A percentile compares a stretch with the other conserved stretches of the same genome.
Conservation (phyloP, 37 sponge, comb jelly and placozoan species). For the Axinella damicornis region DNA sequence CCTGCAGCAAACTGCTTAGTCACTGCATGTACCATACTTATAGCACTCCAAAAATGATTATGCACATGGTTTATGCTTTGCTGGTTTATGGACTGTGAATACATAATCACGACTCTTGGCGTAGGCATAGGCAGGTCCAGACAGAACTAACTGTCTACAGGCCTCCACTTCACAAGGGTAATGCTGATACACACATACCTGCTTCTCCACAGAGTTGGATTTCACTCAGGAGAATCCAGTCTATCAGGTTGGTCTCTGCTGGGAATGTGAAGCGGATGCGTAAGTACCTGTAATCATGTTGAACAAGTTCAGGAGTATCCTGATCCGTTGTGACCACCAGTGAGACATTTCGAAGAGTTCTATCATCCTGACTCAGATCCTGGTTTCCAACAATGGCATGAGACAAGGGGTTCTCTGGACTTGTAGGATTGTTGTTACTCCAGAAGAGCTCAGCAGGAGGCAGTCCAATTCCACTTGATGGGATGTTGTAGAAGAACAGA, state of each 20-base stretch:
- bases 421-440: background rate
- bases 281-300: background rate
- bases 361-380: constrained; percentile 35
- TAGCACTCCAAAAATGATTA: no score
- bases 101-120: no score
- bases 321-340: constrained; percentile 7
- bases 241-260: background rate
- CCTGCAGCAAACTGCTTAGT: no score
- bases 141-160: no score
- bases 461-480: constrained; percentile 54
- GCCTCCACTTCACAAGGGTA: no score
- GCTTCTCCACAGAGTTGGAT: constrained; percentile 28
- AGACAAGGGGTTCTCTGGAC: background rate
- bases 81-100: no score
- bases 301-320: no score
- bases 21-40: no score
- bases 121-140: no score
- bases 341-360: constrained; percentile 27
- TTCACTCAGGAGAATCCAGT: constrained; percentile 49
- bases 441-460: constrained; percentile 16
- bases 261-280: constrained; percentile 15
- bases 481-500: constrained; percentile 64
- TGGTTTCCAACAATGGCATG: constrained; percentile 38
- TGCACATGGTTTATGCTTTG: no score
- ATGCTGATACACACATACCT: no score